Evolutionary conservation across 2,888 invertebrate species (phyloP).

Genomic region (Cryptus armator): DNA sequence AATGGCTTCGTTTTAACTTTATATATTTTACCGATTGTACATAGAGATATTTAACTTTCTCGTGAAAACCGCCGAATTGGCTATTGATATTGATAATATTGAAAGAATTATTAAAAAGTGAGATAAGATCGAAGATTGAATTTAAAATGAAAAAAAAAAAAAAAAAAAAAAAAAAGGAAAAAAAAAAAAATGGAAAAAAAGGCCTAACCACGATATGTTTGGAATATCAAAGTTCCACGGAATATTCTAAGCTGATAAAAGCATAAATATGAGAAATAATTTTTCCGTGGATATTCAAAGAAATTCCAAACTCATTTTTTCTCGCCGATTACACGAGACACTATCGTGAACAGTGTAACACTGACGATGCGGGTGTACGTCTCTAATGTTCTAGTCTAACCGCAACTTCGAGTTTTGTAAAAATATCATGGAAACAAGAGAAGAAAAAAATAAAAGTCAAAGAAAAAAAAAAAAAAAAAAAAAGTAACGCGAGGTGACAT

Average conservation of each 20-base stretch:
- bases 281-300: neutral
- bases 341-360: conserved; percentile 23
- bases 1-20: neutral
- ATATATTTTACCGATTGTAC: conserved; percentile 51
- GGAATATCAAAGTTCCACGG: neutral
- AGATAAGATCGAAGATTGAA: neutral
- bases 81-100: conserved; percentile 2
- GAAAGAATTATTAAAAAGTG: neutral
- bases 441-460: conserved; percentile 3
- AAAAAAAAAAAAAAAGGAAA: neutral
- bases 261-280: neutral
- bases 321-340: conserved; percentile 17
- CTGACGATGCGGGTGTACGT: conserved; percentile 29
- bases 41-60: conserved; percentile 34
- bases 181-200: neutral
- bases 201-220: conserved; percentile 3
- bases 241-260: neutral
- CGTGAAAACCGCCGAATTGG: conserved; percentile 12
- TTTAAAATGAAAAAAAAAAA: neutral
- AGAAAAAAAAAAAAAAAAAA: conserved; percentile 27
- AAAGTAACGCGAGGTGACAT: conserved; percentile 36
- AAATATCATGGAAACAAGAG: conserved; percentile 39
- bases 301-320: neutral
- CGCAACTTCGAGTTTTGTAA: conserved; percentile 47
- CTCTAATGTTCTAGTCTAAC: conserved; percentile 31